Conservation (phyloP, 2,113 vertebrate genomes). For the Heloderma charlesbogerti region DNA sequence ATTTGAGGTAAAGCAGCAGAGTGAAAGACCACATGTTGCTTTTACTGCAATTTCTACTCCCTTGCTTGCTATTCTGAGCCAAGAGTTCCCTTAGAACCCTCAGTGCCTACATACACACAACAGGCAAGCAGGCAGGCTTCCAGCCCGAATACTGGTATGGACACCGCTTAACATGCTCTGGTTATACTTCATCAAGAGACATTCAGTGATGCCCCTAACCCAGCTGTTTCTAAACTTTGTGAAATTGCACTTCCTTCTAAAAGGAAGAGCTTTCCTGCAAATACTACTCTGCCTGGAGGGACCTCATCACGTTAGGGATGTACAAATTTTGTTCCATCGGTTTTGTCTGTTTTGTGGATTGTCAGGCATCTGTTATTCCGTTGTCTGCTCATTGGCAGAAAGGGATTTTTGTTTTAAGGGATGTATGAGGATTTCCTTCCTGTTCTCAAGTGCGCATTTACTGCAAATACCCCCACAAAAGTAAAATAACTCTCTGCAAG, state of each 20-base stretch:
- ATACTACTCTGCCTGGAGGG: background rate
- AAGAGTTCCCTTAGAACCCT: conserved; percentile 59
- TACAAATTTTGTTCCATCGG: too few species aligned
- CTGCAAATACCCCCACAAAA: too few species aligned
- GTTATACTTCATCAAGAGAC: conserved; percentile 70
- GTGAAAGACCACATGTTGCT: conserved; percentile 70
- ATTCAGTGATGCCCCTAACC: conserved; percentile 43
- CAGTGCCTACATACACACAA: conserved; percentile 53
- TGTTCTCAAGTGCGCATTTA: too few species aligned
- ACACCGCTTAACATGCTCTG: conserved; percentile 57
- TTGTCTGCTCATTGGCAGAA: too few species aligned
- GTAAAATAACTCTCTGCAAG: too few species aligned
- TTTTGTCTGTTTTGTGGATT: too few species aligned
- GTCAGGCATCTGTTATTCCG: too few species aligned
- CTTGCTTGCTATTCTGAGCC: conserved; percentile 25
- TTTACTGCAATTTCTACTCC: conserved; percentile 59
- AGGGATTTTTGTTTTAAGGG: too few species aligned
- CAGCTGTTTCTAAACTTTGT: background rate
- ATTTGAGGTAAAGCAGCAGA: conserved; percentile 60
- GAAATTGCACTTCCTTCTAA: background rate
- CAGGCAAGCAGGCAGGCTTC: conserved; percentile 40
- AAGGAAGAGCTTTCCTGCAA: conserved; percentile 55
- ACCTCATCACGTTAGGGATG: background rate
- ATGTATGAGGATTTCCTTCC: too few species aligned
- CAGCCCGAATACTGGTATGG: conserved; percentile 27